Evolutionary conservation across 1,140 invertebrate genomes (phyloP).

Genomic region (Melanaphis sacchari): DNA sequence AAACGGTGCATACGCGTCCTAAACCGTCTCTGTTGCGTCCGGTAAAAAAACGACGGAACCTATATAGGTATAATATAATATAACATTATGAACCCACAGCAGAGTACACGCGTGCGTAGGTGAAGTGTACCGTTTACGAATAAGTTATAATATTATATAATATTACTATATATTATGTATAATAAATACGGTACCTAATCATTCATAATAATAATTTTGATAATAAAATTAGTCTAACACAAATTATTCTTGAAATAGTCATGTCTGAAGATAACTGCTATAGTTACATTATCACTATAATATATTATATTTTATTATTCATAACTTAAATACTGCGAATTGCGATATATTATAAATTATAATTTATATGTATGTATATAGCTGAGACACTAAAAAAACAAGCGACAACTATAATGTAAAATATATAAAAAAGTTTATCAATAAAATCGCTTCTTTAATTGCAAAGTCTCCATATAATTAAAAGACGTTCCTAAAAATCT

Average conservation of each 20-base stretch:
- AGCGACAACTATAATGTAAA: no score
- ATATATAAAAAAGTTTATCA: no score
- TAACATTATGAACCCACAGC: not conserved
- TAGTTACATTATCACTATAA: not conserved
- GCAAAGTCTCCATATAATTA: no score
- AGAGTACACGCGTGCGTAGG: not conserved
- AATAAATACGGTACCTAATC: not conserved
- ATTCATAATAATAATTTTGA: not conserved
- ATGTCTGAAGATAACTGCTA: not conserved
- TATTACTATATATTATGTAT: not conserved
- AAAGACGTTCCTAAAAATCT: no score
- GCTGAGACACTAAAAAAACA: no score
- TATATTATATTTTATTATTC: no score
- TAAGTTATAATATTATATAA: not conserved
- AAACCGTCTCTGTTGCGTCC: conserved; percentile 36
- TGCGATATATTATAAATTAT: not conserved
- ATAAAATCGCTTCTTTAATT: no score
- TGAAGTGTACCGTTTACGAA: not conserved
- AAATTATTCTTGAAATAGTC: conserved; percentile 45
- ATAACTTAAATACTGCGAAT: not conserved
- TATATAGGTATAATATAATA: not conserved
- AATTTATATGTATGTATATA: no score
- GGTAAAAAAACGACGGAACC: not conserved
- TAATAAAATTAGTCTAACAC: conserved; percentile 44
- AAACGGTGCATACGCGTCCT: not conserved